Conservation (phyloP, 1,140 invertebrate species). For the Pseudomyrmex pallidus region DNA sequence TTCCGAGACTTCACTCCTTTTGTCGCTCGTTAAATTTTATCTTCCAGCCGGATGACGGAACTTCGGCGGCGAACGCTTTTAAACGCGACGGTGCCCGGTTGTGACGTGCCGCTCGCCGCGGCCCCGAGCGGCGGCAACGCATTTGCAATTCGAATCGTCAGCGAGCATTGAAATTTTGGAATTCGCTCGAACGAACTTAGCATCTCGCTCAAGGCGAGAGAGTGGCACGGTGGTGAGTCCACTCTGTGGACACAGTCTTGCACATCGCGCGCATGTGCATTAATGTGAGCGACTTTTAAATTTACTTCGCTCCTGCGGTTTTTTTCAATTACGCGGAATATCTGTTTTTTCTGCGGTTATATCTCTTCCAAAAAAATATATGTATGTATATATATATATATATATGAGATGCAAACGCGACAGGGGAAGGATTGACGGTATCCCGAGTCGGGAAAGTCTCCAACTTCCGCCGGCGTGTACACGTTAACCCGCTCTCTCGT, state of each 20-base stretch:
- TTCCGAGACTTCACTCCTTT: constrained; percentile 21
- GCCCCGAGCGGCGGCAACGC: constrained; percentile 36
- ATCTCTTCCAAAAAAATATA: no score
- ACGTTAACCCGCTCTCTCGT: constrained; percentile 58
- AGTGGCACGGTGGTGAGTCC: background rate
- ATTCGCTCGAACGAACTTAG: constrained; percentile 69
- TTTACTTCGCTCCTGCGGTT: background rate
- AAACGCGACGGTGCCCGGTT: constrained; percentile 56
- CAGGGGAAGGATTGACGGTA: constrained; percentile 58
- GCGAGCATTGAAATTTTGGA: constrained; percentile 79
- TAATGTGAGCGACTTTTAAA: constrained; percentile 45
- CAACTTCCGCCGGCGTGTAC: constrained; percentile 59
- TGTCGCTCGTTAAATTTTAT: constrained; percentile 60
- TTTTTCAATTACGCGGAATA: background rate
- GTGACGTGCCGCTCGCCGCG: constrained; percentile 7
- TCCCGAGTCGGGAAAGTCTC: constrained; percentile 61
- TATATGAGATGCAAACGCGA: no score
- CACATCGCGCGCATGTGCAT: background rate
- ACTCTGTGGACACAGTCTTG: no score
- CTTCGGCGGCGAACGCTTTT: constrained; percentile 72
- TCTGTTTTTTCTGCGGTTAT: background rate
- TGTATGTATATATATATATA: no score
- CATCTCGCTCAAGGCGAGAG: constrained; percentile 26
- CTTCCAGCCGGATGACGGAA: constrained; percentile 60
- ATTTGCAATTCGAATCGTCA: constrained; percentile 81